phyloP scores from a whole-genome alignment of 1,140 invertebrate genomes.

The Drosophila sucinea region DNA sequence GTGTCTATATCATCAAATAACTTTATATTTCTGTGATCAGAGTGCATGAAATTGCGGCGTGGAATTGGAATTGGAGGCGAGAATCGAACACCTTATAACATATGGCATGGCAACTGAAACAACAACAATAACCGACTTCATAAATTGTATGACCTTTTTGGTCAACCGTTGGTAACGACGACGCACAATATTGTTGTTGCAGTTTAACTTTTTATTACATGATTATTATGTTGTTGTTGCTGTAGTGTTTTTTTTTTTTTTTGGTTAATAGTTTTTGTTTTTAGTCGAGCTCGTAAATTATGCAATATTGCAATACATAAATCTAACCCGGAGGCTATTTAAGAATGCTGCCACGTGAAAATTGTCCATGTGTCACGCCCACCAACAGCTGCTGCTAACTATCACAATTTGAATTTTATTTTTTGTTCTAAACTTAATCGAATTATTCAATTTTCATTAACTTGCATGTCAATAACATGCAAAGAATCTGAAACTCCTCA shows the following conservation, averaged over 20 bases:
- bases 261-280: slow-evolving; percentile 24
- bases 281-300: slow-evolving; percentile 56
- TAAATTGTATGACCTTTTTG: slow-evolving; percentile 73
- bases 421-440: neutral
- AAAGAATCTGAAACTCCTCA: slow-evolving; percentile 28
- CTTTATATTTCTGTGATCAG: neutral
- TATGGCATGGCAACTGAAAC: slow-evolving; percentile 43
- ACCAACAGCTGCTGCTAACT: slow-evolving; percentile 1
- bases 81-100: slow-evolving; percentile 39
- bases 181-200: slow-evolving; percentile 55
- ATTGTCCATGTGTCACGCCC: slow-evolving; percentile 35
- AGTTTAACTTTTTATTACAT: slow-evolving; percentile 33
- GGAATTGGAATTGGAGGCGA: slow-evolving; percentile 16
- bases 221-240: slow-evolving; percentile 53
- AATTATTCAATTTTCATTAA: neutral
- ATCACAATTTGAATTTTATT: neutral
- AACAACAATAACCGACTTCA: slow-evolving; percentile 50
- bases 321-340: slow-evolving; percentile 67
- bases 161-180: slow-evolving; percentile 68
- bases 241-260: slow-evolving; percentile 4
- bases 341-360: slow-evolving; percentile 70
- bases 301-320: slow-evolving; percentile 58
- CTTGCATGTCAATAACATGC: slow-evolving; percentile 57
- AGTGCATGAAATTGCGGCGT: slow-evolving; percentile 7
- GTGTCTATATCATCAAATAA: neutral